These are phyloP conservation scores for Eptesicus fuscus DNA, from an alignment of 2,113 vertebrate species.

Conservation along the genomic window DNA sequence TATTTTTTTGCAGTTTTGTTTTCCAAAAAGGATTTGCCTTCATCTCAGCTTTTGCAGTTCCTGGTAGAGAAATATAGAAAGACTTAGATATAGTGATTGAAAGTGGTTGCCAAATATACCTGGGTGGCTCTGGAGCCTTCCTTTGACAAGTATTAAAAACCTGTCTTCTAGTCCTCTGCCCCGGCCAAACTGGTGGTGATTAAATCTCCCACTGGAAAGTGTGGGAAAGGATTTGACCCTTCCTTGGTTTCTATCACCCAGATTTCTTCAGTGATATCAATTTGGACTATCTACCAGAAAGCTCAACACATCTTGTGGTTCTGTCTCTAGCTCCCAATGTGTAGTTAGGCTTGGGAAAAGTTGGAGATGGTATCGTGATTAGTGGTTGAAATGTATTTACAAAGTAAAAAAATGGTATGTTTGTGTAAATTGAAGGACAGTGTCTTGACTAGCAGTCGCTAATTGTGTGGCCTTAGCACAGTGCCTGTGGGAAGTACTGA, in stretches of 20 bases:
- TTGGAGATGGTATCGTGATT: not conserved
- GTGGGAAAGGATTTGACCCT: not conserved
- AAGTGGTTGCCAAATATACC: slow-evolving; percentile 61
- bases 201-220: not conserved
- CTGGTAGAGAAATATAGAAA: not conserved
- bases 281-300: not conserved
- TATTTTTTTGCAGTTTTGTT: not conserved
- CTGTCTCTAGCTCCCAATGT: not conserved
- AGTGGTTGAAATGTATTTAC: not conserved
- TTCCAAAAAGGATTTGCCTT: slow-evolving; percentile 32
- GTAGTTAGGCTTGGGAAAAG: not conserved
- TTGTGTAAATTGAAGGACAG: not conserved
- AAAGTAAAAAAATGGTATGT: not conserved
- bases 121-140: not conserved
- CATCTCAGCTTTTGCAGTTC: not conserved
- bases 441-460: not conserved
- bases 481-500: not conserved
- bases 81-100: slow-evolving; percentile 18
- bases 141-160: not conserved
- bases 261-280: not conserved
- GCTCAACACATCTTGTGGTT: not conserved
- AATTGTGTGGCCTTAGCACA: not conserved
- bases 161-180: not conserved
- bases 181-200: not conserved
- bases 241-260: not conserved